These are phyloP conservation scores for Bettongia penicillata DNA, from an alignment of 2,113 vertebrate genomes.

Conservation along the genomic window DNA sequence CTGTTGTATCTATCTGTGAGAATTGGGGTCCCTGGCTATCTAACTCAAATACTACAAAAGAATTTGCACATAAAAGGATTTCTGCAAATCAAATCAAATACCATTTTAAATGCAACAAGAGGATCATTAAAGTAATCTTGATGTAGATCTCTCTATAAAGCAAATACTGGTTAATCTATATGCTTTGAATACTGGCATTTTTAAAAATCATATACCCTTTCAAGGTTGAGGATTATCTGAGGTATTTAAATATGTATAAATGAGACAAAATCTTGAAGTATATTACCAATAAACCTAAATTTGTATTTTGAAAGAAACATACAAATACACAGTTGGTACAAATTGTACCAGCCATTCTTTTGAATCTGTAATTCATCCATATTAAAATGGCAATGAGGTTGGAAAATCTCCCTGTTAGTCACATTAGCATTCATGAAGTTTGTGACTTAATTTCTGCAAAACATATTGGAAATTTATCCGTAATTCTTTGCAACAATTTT, in stretches of 20 bases:
- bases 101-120: neutral
- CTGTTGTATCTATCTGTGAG: neutral
- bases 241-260: neutral
- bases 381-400: conserved; percentile 10
- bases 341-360: conserved; percentile 29
- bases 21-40: neutral
- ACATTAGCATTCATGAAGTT: conserved; percentile 64
- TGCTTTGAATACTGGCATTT: neutral
- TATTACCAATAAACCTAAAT: conserved; percentile 24
- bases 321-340: conserved; percentile 6
- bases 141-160: neutral
- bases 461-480: conserved; percentile 53
- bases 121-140: conserved; percentile 4
- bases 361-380: neutral
- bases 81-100: neutral
- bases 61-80: neutral
- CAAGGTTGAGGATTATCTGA: conserved; percentile 6
- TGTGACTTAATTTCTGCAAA: conserved; percentile 41
- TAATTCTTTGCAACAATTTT: conserved; percentile 61
- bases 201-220: neutral
- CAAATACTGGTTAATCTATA: neutral
- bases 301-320: conserved; percentile 26
- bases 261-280: neutral
- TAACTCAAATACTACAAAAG: neutral
- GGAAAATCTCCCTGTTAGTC: conserved; percentile 51